A percentile compares a stretch with the other conserved stretches of the same genome.
phyloP scores from a whole-genome alignment of 2,113 vertebrate species.

The Paramisgurnus dabryanus region DNA sequence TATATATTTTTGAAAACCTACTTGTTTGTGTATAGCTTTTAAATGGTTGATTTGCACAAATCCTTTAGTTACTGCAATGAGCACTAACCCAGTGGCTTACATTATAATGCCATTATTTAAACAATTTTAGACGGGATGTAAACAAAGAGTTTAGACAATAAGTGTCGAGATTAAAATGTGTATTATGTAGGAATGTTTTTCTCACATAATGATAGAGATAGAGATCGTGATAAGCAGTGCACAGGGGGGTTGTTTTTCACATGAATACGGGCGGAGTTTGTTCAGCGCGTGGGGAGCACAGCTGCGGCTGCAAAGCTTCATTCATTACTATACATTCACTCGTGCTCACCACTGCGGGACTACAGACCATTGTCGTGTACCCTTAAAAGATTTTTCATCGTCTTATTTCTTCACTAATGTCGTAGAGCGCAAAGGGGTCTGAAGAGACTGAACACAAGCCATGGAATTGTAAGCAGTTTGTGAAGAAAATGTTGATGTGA shows the following conservation, averaged over 20 bases:
- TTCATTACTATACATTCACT: conserved; percentile 28
- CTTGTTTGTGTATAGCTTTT: too few species aligned
- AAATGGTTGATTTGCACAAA: too few species aligned
- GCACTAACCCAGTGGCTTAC: too few species aligned
- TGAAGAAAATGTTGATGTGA: conserved; percentile 63
- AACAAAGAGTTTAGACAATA: too few species aligned
- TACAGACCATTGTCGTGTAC: not conserved
- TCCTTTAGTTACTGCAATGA: too few species aligned
- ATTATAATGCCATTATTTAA: too few species aligned
- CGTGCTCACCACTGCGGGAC: not conserved
- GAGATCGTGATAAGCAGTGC: not conserved
- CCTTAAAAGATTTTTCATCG: not conserved
- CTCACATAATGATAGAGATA: not conserved
- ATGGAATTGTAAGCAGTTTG: conserved; percentile 53
- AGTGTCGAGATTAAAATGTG: too few species aligned
- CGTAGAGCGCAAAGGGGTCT: not conserved
- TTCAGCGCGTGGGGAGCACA: conserved; percentile 5
- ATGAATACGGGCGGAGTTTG: conserved; percentile 35
- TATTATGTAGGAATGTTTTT: not conserved
- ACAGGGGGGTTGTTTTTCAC: not conserved
- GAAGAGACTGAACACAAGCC: not conserved
- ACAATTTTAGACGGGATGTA: too few species aligned
- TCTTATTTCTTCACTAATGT: conserved; percentile 1
- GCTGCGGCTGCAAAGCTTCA: conserved; percentile 27
- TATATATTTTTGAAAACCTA: too few species aligned